Base-by-base conservation (phyloP, 1,140 invertebrate genomes). In the Megalonaias nervosa region DNA sequence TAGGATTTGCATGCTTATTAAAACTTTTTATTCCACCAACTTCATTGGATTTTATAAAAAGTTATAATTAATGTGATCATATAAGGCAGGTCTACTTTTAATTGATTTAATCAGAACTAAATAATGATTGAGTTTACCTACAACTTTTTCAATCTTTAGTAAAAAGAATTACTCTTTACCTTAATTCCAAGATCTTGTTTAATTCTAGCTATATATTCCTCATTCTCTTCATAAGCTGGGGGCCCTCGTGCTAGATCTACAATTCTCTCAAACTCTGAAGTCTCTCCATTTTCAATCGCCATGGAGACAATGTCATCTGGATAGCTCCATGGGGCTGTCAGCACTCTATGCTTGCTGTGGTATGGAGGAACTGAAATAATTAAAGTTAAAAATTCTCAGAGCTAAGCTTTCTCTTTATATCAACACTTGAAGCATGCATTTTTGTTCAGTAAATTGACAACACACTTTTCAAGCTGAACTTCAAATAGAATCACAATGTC, bases 261-360 rank as follows among this genome's bases (percentile, higher is more conserved):
- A n/a, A 88, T 48, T 55, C 84, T 72, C 72, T 88, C 84, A 74
- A 84, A 84, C 78, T 86, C 91, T 68, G 67, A 89, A 81, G 56
- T 85, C 26, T 84, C 82, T 14, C 67, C 78, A 13, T 79, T 65
- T n/a, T 79, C 82, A 56, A 87, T 82, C 13, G 84, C 75, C 75
- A 85, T 82, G 16, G 87, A 86, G 17, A 87, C 86, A 19, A 87
- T 82, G 64, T 90, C 87, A 31, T 88, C 86, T 11, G 88, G 86
- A 89, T 97, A 97, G 88, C 94, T 96, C 96, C 96, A 97, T 81
- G 93, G 92, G 12, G 95, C 92, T 13, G 95, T 94, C 17, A 94
- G 91, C 13, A 97, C 96, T 65, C 93, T 93, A 88, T 97, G 96
- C 83, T 94, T 94, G 13, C 94, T 93, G 69, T 95, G 91, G 90